Percentiles rank a stretch among this genome's conserved stretches.
These are phyloP conservation scores for Halcyon senegalensis DNA, from an alignment of 2,113 vertebrate genomes.

Conservation along the genomic window DNA sequence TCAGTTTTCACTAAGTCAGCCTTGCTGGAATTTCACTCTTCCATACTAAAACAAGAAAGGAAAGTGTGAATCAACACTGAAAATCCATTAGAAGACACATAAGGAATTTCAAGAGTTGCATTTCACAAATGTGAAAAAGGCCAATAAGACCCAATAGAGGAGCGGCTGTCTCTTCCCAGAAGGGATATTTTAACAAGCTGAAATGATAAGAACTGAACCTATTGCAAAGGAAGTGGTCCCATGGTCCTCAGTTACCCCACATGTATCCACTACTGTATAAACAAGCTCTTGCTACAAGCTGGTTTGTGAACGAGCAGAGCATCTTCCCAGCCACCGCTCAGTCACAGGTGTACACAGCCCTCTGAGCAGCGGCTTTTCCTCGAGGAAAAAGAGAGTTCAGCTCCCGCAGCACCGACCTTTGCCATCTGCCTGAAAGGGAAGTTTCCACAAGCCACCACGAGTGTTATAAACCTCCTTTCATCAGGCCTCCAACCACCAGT, in stretches of 20 bases:
- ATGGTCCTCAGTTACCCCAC: background rate
- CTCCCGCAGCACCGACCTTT: conserved; percentile 8
- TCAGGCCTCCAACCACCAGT: conserved; percentile 2
- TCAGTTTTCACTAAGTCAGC: conserved; percentile 65
- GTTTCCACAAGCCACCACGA: background rate
- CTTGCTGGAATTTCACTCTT: conserved; percentile 63
- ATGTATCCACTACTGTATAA: background rate
- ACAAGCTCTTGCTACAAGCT: background rate
- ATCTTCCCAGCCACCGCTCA: background rate
- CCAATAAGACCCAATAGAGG: background rate
- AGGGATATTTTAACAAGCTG: background rate
- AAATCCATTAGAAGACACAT: conserved; percentile 33
- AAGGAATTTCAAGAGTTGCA: conserved; percentile 2
- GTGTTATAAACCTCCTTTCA: conserved; percentile 37
- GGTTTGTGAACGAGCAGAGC: background rate
- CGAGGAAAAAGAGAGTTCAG: background rate
- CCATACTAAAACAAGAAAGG: background rate
- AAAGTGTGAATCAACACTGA: conserved; percentile 37
- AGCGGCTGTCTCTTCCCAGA: background rate
- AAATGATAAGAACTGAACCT: background rate
- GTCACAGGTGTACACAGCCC: background rate
- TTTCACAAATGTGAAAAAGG: background rate
- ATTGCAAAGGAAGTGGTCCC: background rate
- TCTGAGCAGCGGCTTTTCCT: background rate
- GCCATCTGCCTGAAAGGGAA: background rate